phyloP scores from a whole-genome alignment of 2,113 vertebrate genomes.

The Corynorhinus townsendii region DNA sequence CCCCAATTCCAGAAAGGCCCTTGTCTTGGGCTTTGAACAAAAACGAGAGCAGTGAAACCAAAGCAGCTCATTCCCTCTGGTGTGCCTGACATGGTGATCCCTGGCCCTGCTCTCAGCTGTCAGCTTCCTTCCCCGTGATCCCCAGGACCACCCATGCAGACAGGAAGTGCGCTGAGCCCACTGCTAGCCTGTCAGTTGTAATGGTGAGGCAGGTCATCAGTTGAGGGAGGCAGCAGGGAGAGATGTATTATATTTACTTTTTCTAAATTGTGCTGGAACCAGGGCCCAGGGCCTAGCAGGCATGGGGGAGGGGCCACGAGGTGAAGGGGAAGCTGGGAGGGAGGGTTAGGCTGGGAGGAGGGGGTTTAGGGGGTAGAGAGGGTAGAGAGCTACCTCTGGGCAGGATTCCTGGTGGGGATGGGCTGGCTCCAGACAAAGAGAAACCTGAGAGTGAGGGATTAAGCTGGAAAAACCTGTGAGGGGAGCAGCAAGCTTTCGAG shows the following conservation, averaged over 20 bases:
- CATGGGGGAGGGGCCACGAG: background rate
- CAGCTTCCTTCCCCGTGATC: conserved; percentile 54
- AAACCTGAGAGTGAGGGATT: conserved; percentile 67
- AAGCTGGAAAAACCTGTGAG: conserved; percentile 48
- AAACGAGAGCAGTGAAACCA: conserved; percentile 67
- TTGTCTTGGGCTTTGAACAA: conserved; percentile 54
- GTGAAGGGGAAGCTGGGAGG: background rate
- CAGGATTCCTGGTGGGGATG: background rate
- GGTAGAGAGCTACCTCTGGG: background rate
- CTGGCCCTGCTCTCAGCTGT: conserved; percentile 69
- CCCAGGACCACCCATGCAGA: conserved; percentile 74
- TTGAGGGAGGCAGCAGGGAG: background rate
- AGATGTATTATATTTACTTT: conserved; percentile 66
- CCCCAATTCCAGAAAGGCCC: background rate
- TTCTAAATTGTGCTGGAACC: conserved; percentile 47
- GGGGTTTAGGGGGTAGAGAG: fast-evolving
- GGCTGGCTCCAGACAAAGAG: conserved; percentile 64
- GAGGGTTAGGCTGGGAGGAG: background rate
- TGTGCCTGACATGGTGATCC: background rate
- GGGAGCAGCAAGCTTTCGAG: conserved; percentile 50
- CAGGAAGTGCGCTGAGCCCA: conserved; percentile 69
- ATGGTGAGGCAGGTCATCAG: conserved; percentile 56
- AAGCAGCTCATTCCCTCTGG: conserved; percentile 56
- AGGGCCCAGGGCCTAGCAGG: background rate
- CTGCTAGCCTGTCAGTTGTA: conserved; percentile 58